Base-by-base conservation (phyloP, 2,113 vertebrate genomes). In the Saimiri boliviensis region DNA sequence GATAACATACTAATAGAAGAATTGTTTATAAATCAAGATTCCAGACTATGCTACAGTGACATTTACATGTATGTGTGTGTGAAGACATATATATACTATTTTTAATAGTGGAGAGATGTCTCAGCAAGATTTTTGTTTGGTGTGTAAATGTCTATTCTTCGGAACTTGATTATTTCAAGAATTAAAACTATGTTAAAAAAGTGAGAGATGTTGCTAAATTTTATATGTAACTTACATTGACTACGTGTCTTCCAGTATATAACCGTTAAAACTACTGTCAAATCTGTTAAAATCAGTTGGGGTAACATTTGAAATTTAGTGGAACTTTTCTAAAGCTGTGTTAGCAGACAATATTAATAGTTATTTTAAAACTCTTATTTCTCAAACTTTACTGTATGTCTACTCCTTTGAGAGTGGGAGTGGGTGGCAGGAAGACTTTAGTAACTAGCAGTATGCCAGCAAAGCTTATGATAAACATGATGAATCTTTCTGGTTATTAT, bases 101-200 rank as follows among this genome's bases (percentile, higher is more conserved):
- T 88, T 37, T 80, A 89, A 56, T 71, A 49, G n/a, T 86, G 9
- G 52, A 81, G 37, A 86, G 19, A 40, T 89, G 30, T 94, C 42
- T 95, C 6, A 42, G 56, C 37, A 73, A 73, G 56, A 79, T 84
- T 92, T 77, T 90, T 91, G 52, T 83, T 95, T 83, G 71, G 19
- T 89, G 4, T 88, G 3, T 91, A 93, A 52, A 81, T 92, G 25
- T 92, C 13, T 83, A 0, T 84, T 85, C 76, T 91, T 82, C 88
- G 77, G 86, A 94, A 82, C 32, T 90, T 32, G 7, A n/a, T 91
- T 86, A 56, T 89, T 89, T 95, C 77, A 66, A 86, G n/a, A 14
- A 81, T 63, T 93, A 85, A 92, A 92, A 49, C 25, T 89, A 73
- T 60, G 8, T 90, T 91, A 93, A 56, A 4, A 86, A 88, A 13